A percentile compares a stretch with the other conserved stretches of the same genome.
phyloP scores from a whole-genome alignment of 2,888 invertebrate genomes.

The Opisthograptis luteolata region DNA sequence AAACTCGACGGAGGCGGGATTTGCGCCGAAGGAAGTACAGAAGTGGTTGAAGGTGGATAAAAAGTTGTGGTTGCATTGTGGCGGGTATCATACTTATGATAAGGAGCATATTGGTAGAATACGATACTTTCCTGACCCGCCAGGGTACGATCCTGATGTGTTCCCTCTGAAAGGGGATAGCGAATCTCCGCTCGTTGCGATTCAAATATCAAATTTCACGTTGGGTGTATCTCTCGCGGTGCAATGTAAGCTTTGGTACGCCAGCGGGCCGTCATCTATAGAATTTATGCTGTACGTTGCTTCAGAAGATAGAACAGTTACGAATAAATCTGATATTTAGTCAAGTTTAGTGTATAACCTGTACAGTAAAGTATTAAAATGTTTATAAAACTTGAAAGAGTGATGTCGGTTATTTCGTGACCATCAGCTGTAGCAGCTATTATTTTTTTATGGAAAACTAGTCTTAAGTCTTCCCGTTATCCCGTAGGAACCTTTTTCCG shows the following conservation, averaged over 20 bases:
- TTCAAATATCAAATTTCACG: constrained; percentile 69
- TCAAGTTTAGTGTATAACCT: constrained; percentile 19
- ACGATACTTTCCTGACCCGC: constrained; percentile 70
- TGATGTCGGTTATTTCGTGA: neutral
- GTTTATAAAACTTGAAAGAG: constrained; percentile 7
- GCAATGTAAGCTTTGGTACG: constrained; percentile 71
- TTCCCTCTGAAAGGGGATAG: constrained; percentile 54
- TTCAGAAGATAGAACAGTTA: constrained; percentile 41
- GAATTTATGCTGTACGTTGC: constrained; percentile 67
- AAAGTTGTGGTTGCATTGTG: constrained; percentile 67
- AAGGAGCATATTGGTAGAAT: constrained; percentile 68
- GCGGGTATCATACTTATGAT: constrained; percentile 65
- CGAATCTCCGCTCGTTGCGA: constrained; percentile 60
- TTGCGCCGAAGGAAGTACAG: constrained; percentile 55
- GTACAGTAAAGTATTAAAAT: constrained; percentile 25
- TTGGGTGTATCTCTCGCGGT: constrained; percentile 64
- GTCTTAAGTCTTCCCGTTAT: too few relatives aligned
- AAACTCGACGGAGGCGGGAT: constrained; percentile 44
- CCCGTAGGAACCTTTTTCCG: too few relatives aligned
- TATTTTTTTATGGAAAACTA: too few relatives aligned
- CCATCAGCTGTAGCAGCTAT: too few relatives aligned
- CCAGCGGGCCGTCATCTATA: constrained; percentile 56
- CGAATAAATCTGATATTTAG: constrained; percentile 19
- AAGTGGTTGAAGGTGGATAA: constrained; percentile 54
- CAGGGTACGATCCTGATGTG: constrained; percentile 61